Conservation (phyloP, 2,113 vertebrate genomes). For the Petaurus breviceps region DNA sequence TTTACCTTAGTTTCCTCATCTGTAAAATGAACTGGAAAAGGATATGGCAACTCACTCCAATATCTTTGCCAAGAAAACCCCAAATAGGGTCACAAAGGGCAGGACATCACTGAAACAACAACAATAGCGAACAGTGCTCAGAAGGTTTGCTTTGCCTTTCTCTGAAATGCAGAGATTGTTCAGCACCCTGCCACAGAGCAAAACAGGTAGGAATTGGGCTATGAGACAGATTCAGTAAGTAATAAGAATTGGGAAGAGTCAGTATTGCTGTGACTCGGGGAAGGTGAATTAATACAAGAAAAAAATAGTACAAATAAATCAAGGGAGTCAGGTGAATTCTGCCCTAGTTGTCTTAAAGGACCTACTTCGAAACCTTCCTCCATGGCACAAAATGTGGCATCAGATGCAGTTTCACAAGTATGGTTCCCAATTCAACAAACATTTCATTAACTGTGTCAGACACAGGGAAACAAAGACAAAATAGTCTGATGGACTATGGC, state of each 20-base stretch:
- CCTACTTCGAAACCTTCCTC: not conserved
- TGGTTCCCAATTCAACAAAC: not conserved
- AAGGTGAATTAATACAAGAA: slow-evolving; percentile 9
- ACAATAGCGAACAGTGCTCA: not conserved
- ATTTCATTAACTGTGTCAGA: not conserved
- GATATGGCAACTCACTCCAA: too few relatives aligned
- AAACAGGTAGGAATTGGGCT: not conserved
- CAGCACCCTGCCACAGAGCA: not conserved
- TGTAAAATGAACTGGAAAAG: not conserved
- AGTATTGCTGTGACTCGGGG: not conserved
- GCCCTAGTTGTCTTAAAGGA: not conserved
- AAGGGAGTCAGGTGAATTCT: slow-evolving; percentile 3
- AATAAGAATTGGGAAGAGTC: not conserved
- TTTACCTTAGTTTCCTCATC: not conserved
- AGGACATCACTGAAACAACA: not conserved
- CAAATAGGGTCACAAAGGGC: not conserved
- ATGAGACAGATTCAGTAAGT: not conserved
- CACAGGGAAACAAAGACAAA: not conserved
- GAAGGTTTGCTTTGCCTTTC: not conserved
- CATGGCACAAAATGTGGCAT: not conserved
- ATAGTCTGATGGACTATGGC: not conserved
- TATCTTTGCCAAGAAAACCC: not conserved
- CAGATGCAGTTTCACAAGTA: not conserved
- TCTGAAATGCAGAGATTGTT: not conserved
- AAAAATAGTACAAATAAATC: not conserved